phyloP scores from a whole-genome alignment of 2,113 vertebrate genomes.

The Lophotis ruficrista region DNA sequence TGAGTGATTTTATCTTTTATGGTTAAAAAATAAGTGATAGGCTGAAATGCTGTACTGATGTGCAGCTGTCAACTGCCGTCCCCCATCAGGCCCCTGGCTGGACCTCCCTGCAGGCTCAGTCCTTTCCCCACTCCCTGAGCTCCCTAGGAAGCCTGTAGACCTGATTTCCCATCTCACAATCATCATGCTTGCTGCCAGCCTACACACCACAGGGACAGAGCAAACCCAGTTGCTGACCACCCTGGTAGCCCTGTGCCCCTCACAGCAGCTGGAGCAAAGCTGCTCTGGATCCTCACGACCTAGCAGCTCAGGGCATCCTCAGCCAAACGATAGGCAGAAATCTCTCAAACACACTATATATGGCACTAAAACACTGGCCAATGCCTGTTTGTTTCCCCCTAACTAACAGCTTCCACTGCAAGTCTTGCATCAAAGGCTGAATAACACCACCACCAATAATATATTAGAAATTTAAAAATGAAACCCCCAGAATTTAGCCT shows the following conservation, averaged over 20 bases:
- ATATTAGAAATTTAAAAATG: background rate
- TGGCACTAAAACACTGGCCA: background rate
- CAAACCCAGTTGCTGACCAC: background rate
- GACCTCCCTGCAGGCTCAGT: background rate
- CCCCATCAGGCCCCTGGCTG: background rate
- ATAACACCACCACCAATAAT: no score
- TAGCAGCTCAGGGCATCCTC: rapidly evolving
- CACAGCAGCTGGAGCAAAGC: background rate
- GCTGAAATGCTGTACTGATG: background rate
- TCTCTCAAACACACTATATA: background rate
- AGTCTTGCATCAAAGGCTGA: background rate
- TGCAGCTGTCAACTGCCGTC: rapidly evolving
- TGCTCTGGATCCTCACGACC: background rate
- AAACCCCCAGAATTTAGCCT: background rate
- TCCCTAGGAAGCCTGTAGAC: background rate
- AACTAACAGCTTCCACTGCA: background rate
- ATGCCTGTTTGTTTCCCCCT: background rate
- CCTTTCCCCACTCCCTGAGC: background rate
- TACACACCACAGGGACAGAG: background rate
- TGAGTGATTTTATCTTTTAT: background rate
- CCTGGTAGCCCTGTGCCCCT: background rate
- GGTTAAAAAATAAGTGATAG: background rate
- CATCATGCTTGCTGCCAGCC: rapidly evolving
- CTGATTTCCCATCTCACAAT: background rate
- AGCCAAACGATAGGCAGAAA: background rate